These are phyloP conservation scores for Stichodactyla mertensii DNA, from an alignment of 64 coral and sea anemone species.

Conservation along the genomic window DNA sequence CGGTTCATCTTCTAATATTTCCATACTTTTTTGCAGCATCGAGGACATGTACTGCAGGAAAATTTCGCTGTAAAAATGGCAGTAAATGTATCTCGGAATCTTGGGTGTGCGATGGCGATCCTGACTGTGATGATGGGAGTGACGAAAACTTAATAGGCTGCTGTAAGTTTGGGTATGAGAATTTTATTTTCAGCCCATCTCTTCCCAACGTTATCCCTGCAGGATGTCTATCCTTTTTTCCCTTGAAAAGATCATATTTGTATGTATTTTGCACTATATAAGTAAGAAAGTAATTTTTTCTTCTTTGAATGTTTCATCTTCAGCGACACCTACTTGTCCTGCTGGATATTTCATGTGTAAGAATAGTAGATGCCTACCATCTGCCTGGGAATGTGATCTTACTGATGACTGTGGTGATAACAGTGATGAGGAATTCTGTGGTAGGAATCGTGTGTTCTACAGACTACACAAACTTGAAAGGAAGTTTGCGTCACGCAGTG, in stretches of 20 bases:
- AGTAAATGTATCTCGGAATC: neutral
- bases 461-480: too few relatives aligned
- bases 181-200: neutral
- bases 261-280: too few relatives aligned
- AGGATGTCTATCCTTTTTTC: neutral
- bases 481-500: too few relatives aligned
- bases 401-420: slow-evolving; percentile 17
- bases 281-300: neutral
- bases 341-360: neutral
- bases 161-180: slow-evolving; percentile 27
- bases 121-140: slow-evolving; percentile 22
- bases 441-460: neutral
- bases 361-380: neutral
- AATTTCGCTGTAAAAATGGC: neutral
- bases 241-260: neutral
- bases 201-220: neutral
- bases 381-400: neutral
- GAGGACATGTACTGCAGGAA: neutral
- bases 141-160: slow-evolving; percentile 1
- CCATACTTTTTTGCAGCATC: neutral
- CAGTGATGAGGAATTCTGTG: slow-evolving; percentile 9
- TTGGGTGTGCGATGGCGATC: slow-evolving; percentile 5
- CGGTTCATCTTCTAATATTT: neutral
- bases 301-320: neutral
- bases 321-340: slow-evolving; percentile 2